Conservation (phyloP, 35 echinoderm and acorn worm genomes). For the Holothuria glaberrima region DNA sequence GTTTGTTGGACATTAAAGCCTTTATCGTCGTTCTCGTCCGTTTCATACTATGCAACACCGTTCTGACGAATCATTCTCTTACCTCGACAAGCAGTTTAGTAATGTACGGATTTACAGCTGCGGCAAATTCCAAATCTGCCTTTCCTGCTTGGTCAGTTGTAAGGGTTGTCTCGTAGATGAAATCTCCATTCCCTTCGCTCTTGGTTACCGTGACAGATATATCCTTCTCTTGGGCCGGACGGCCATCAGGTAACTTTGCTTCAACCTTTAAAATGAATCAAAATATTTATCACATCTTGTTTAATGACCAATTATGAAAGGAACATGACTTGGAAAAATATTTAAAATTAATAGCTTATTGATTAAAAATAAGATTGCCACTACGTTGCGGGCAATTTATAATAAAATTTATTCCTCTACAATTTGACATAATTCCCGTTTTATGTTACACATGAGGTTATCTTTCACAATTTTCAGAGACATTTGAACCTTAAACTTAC, state of each 20-base stretch:
- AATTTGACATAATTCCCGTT: neutral
- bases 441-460: neutral
- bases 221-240: neutral
- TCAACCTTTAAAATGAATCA: neutral
- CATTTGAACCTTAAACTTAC: neutral
- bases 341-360: neutral
- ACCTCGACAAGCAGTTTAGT: conserved; percentile 6
- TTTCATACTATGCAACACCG: too few species aligned
- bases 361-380: neutral
- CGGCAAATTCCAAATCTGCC: neutral
- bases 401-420: neutral
- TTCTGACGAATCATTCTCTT: neutral
- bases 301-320: neutral
- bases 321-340: neutral
- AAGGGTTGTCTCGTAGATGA: neutral
- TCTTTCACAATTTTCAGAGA: too few species aligned
- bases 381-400: neutral
- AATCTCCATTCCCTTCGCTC: neutral
- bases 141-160: neutral
- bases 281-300: neutral
- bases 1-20: too few species aligned
- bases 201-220: neutral
- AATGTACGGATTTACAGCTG: conserved; percentile 16
- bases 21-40: too few species aligned
- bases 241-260: conserved; percentile 21